These are phyloP conservation scores for Atrina japonica DNA, from an alignment of 2,888 invertebrate genomes.

Conservation along the genomic window DNA sequence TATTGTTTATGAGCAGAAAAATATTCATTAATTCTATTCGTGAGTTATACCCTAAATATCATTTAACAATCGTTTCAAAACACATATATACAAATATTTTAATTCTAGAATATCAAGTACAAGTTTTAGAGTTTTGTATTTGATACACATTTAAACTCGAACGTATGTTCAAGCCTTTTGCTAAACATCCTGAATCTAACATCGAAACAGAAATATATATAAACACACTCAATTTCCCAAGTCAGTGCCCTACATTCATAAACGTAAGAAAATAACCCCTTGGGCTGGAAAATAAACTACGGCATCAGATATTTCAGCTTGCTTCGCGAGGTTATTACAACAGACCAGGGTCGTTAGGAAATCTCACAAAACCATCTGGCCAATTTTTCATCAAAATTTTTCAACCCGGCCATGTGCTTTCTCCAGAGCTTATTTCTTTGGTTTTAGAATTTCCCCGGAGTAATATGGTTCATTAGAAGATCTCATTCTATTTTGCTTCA, in stretches of 20 bases:
- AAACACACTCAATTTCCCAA: background rate
- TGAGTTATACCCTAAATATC: too few species aligned
- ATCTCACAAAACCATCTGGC: slow-evolving; percentile 53
- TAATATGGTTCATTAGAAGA: slow-evolving; percentile 58
- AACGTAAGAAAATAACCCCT: slow-evolving; percentile 5
- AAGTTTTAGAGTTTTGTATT: too few species aligned
- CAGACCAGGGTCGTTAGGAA: slow-evolving; percentile 36
- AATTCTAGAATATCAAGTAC: too few species aligned
- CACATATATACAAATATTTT: too few species aligned
- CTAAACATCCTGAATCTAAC: background rate
- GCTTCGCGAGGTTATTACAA: background rate
- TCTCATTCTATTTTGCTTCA: slow-evolving; percentile 46
- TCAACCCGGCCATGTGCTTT: slow-evolving; percentile 44
- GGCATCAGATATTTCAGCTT: background rate
- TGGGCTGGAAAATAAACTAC: slow-evolving; percentile 19
- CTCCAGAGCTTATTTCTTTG: slow-evolving; percentile 31
- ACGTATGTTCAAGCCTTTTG: too few species aligned
- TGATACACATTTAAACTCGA: too few species aligned
- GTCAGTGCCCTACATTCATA: background rate
- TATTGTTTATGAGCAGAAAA: background rate
- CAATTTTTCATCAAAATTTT: slow-evolving; percentile 52
- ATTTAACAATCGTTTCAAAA: too few species aligned
- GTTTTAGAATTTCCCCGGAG: slow-evolving; percentile 56
- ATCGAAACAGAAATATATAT: background rate
- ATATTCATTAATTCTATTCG: background rate